Evolutionary conservation across 1,140 invertebrate species (phyloP), one percentile per base, ranked within the genome.

Genomic region (Telenomus remus): DNA sequence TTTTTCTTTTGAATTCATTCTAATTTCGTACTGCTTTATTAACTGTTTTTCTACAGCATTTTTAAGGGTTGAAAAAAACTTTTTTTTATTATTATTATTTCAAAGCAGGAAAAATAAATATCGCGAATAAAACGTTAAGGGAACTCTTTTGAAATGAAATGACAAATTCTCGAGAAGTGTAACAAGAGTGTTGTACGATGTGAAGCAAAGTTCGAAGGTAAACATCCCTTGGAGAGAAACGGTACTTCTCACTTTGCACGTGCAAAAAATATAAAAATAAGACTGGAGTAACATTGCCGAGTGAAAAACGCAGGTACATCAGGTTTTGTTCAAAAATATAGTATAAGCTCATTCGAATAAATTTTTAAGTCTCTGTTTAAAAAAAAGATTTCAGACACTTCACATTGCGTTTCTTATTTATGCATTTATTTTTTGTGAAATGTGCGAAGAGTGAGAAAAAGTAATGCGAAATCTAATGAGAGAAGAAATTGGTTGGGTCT

Each of bases 161-260:
- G 49, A 56, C n/a, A 56, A n/a, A 46, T 56, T 56, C 46, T 56
- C 12, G 34, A 46, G 42, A 15, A 46, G 27, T 56, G 34, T 48
- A 59, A 48, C 55, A 59, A 47, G 47, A 59, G 55, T 37, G 43
- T 59, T 59, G 19, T 44, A 9, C 55, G 15, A 59, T 48, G 44
- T 59, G 34, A 48, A 47, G 27, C 19, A 27, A 56, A 44, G 55
- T 59, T 48, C 55, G 43, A 56, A 56, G 54, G 55, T 59, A 59
- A 59, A 59, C 48, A 59, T 59, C 55, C 46, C 55, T 59, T 59
- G 35, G 50, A 48, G n/a, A 59, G 55, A 27, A 56, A 59, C 55
- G 55, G 55, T 59, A 59, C 55, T 59, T 59, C 55, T 59, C 55
- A 48, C 55, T 49, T 49, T 50, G 47, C 10, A 27, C 47, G 47